Base-by-base conservation (phyloP, 2,113 vertebrate genomes). In the Dryoscopus gambensis region DNA sequence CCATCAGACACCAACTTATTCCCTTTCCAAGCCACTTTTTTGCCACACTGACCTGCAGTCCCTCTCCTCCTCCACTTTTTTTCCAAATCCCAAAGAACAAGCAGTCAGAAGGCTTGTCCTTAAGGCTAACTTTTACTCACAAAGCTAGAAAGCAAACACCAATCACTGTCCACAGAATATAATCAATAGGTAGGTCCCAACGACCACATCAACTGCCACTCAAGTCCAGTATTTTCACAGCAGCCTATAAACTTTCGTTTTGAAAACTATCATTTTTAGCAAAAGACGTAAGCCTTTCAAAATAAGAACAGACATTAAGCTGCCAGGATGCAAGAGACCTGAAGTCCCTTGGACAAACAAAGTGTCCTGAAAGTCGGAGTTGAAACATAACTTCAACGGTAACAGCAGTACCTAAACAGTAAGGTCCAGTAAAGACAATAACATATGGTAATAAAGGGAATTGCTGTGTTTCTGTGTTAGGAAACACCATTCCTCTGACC, bases 301-400 rank as follows among this genome's bases (percentile, higher is more conserved):
- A 95, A 10, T 10, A 15, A 42, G 21, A 71, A 40, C 18, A 30
- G 21, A 31, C 15, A 69, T 24, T 35, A 79, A 69, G 18, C 16
- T 42, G 35, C 35, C 17, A 35, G 18, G n/a, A 65, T 7, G 21
- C 28, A 56, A 4, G 10, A 8, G 31, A 73, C 15, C 47, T 44
- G 21, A 83, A 96, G 24, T 39, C 50, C 67, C 16, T 23, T 8
- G 39, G 33, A 63, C 21, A 88, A 85, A 65, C 30, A 89, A 76
- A 69, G 15, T 33, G 47, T 55, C 17, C 35, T 25, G 35, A 28
- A 39, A 62, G 62, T 79, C 40, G 64, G 53, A 83, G 39, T 7
- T 62, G 46, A 30, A 50, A 75, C 11, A 18, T 6, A 65, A 70
- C 19, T 52, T 80, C 30, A 78, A 10, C 0, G 0, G 3, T 9